Evolutionary conservation across 1,140 invertebrate species (phyloP), one percentile per base, ranked within the genome.

Genomic region (Caenorhabditis latens): DNA sequence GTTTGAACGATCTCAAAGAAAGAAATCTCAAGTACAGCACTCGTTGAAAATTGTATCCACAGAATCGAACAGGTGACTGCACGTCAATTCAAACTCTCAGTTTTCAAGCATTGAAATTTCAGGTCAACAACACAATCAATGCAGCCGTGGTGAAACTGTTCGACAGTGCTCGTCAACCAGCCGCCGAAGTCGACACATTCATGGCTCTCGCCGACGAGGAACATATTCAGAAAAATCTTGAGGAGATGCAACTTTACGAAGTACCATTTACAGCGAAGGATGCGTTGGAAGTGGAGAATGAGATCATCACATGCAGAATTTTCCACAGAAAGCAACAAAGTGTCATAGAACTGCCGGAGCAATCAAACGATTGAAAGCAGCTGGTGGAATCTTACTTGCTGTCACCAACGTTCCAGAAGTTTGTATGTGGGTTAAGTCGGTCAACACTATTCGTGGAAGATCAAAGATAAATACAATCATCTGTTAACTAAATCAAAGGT

Each of bases 351-450:
- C 91, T 58, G 90, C 91, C 48, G 85, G 58, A 83, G 89, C 46
- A 53, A 86, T 83, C 89, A 85, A 58, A 58, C 89, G 61, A 21
- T 48, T 92, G 87, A 87, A 83, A 63, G 86, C 91, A 5, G 95
- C 95, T 40, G 96, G 96, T 13, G 95, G 94, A n/a, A 96, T 97
- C 83, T 94, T 95, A 0, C 91, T 96, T 0, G 94, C 95, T 57
- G 94, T 96, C 0, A 96, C 96, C 3, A 96, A 96, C 93, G 93
- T 97, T 58, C 96, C 96, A 92, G 97, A 98, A 46, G 95, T 96
- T 88, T 95, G 95, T 90, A 91, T 95, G 43, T 95, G 95, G 93
- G 97, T 96, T 95, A 97, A 98, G 93, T 96, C 95, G 9, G 94
- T 94, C 67, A 99, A 99, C 93, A 95, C 94, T n/a, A 94, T 98